Evolutionary conservation across 2,113 vertebrate genomes (phyloP), one percentile per base, ranked within the genome.

Genomic region (Ondatra zibethicus): DNA sequence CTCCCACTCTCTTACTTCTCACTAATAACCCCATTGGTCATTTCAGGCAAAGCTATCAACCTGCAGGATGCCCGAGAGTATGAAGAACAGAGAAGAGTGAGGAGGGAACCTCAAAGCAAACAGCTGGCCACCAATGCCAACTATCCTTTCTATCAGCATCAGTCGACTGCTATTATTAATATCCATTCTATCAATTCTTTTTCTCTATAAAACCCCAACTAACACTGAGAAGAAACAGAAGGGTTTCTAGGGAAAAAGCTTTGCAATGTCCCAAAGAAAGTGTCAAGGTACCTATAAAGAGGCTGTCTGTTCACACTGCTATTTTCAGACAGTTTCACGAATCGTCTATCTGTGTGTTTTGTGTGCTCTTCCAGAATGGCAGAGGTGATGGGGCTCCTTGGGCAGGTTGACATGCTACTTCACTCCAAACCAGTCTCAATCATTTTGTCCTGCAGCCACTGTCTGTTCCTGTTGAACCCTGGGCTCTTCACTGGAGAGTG

Each of bases 361-460:
- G 1, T n/a, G 33, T 61, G 86, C 94, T 93, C 63, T 63, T 96
- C 27, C 63, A 77, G 16, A 87, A 19, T 13, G 72, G 66, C 63
- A 55, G 11, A 16, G 14, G 4, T 11, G 17, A n/a, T 55, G 73
- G 3, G 0, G 0, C 36, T 94, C 88, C 45, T 97, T 31, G 86
- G 95, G 89, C 58, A 7, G 85, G 1, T 16, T 93, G 25, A 0
- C 36, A 2, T 94, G 23, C 89, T 95, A 33, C 66, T 96, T 85
- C 1, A 0, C 58, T 25, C 66, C 33, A 94, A 77, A 92, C 42
- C 87, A 82, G 61, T 12, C 2, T 42, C 72, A 94, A 21, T 31
- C 27, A 73, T 0, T 0, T 9, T 89, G 82, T 78, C 66, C 73
- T 88, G 29, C 8, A 0, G 11, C 7, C 0, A 0, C 13, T 14